phyloP scores from a whole-genome alignment of 2,888 invertebrate species.

The Hipparchia sbordonii region DNA sequence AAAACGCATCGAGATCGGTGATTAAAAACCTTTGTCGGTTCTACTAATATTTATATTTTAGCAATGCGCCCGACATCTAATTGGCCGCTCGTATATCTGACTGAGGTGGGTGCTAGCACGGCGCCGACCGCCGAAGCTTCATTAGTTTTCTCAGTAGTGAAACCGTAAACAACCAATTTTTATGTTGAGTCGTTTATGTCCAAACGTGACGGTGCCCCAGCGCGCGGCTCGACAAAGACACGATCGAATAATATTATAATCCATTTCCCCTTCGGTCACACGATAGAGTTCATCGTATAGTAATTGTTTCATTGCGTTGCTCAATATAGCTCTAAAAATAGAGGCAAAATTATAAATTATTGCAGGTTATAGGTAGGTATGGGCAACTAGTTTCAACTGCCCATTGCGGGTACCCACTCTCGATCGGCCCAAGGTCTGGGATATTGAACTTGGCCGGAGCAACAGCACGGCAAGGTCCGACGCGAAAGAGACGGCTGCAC shows the following conservation, averaged over 20 bases:
- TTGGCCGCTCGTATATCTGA: slow-evolving; percentile 70
- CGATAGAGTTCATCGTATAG: slow-evolving; percentile 30
- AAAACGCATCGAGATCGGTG: slow-evolving; percentile 79
- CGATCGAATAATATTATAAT: slow-evolving; percentile 54
- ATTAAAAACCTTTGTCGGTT: slow-evolving; percentile 84
- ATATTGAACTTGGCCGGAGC: slow-evolving; percentile 80
- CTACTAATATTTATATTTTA: slow-evolving; percentile 84
- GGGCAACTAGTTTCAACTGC: slow-evolving; percentile 74
- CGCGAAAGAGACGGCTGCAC: slow-evolving; percentile 76
- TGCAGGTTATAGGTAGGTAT: slow-evolving; percentile 62
- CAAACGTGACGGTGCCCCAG: slow-evolving; percentile 63
- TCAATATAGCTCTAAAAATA: slow-evolving; percentile 65
- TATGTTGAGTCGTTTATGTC: slow-evolving; percentile 66
- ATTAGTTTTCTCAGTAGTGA: slow-evolving; percentile 79
- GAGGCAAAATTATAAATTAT: slow-evolving; percentile 63
- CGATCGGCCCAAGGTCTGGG: slow-evolving; percentile 80
- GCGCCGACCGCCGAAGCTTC: slow-evolving; percentile 73
- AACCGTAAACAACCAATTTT: slow-evolving; percentile 74
- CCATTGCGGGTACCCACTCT: slow-evolving; percentile 63
- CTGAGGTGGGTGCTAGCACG: slow-evolving; percentile 62
- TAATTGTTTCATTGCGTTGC: slow-evolving; percentile 50
- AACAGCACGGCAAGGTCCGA: slow-evolving; percentile 73
- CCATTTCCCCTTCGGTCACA: slow-evolving; percentile 50
- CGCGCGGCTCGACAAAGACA: slow-evolving; percentile 58
- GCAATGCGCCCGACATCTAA: slow-evolving; percentile 81